A percentile compares a stretch with the other conserved stretches of the same genome.
Conservation (phyloP, 1,140 invertebrate genomes). For the Gonatopus flavifemur region DNA sequence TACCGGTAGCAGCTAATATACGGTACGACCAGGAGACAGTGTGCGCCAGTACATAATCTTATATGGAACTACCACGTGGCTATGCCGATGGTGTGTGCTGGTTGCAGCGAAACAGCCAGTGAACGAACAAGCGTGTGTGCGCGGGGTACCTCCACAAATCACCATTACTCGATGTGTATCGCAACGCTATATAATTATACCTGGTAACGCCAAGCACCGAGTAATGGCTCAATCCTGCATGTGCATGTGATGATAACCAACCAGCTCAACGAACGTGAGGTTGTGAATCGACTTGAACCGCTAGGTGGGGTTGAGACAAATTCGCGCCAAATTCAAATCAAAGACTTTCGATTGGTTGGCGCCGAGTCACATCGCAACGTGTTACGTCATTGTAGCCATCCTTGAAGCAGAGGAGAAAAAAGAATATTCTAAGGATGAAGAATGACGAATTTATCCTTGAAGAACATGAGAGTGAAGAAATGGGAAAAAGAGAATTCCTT, state of each 20-base stretch:
- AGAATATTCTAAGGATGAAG: too few species aligned
- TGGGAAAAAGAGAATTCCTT: conserved; percentile 21
- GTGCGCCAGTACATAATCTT: too few species aligned
- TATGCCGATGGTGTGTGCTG: not conserved
- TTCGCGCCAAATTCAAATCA: conserved; percentile 44
- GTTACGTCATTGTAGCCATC: conserved; percentile 37
- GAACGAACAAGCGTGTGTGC: conserved; percentile 12
- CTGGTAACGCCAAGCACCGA: conserved; percentile 55
- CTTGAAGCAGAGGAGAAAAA: conserved; percentile 9
- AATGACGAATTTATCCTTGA: conserved; percentile 13
- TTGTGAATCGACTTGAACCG: conserved; percentile 5
- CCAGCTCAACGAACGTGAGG: conserved; percentile 24
- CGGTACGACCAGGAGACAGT: too few species aligned
- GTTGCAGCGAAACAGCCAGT: too few species aligned
- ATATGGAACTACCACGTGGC: conserved; percentile 3
- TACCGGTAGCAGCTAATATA: too few species aligned
- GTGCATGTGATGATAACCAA: conserved; percentile 52
- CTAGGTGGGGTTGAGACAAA: conserved; percentile 20
- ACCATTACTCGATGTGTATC: conserved; percentile 60
- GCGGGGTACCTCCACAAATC: conserved; percentile 51
- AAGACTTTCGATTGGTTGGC: conserved; percentile 18
- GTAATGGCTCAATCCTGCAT: conserved; percentile 59
- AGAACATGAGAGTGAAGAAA: conserved; percentile 8
- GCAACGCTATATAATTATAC: conserved; percentile 57
- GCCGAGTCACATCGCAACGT: conserved; percentile 31